Evolutionary conservation across 2,888 invertebrate species (phyloP).

Genomic region (Oegoconia quadripuncta): DNA sequence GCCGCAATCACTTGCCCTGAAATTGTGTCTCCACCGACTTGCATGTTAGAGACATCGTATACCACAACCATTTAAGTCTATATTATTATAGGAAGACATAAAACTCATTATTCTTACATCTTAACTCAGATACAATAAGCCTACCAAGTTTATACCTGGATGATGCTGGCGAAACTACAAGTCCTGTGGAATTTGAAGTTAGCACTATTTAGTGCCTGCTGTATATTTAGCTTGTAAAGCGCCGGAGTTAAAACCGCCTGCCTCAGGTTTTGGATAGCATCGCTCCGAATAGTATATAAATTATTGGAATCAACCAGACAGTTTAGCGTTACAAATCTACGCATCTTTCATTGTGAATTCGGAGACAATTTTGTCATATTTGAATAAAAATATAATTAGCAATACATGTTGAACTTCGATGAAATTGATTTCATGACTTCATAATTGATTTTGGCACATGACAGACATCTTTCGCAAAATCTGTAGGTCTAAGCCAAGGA

Average conservation of each 20-base stretch:
- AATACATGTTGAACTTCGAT: background rate
- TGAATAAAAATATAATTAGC: background rate
- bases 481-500: too few relatives aligned
- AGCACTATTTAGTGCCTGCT: constrained; percentile 47
- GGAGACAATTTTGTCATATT: constrained; percentile 26
- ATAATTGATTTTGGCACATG: background rate
- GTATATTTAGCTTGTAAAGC: constrained; percentile 46
- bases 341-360: constrained; percentile 52
- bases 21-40: too few relatives aligned
- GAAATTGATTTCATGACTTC: background rate
- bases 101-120: too few relatives aligned
- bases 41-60: too few relatives aligned
- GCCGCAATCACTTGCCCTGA: too few relatives aligned
- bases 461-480: too few relatives aligned
- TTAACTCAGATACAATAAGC: background rate
- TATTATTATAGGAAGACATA: too few relatives aligned
- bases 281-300: constrained; percentile 43
- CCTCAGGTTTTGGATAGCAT: constrained; percentile 53
- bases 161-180: constrained; percentile 38
- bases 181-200: constrained; percentile 60
- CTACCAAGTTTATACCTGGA: constrained; percentile 3
- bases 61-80: too few relatives aligned
- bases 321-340: constrained; percentile 53
- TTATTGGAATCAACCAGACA: constrained; percentile 49
- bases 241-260: constrained; percentile 46